These are phyloP conservation scores for Xiphophorus couchianus DNA, from an alignment of 2,113 vertebrate species.

Conservation along the genomic window DNA sequence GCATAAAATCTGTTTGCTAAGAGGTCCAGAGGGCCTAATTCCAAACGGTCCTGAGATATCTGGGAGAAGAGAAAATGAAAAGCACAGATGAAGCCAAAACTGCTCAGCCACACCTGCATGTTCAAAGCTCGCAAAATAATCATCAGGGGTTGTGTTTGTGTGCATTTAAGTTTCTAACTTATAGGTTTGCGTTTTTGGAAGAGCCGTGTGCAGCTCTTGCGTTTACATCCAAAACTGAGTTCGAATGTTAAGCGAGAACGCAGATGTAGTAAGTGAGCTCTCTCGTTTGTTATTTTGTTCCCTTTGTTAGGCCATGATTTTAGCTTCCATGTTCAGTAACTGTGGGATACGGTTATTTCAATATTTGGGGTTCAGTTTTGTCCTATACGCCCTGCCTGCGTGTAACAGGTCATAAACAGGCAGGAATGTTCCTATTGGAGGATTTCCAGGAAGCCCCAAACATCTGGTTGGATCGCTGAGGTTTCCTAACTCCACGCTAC, in stretches of 20 bases:
- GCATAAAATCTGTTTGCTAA: slow-evolving; percentile 66
- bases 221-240: slow-evolving; percentile 15
- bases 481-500: slow-evolving; percentile 72
- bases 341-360: slow-evolving; percentile 42
- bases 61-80: slow-evolving; percentile 46
- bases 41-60: slow-evolving; percentile 51
- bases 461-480: slow-evolving; percentile 70
- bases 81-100: slow-evolving; percentile 36
- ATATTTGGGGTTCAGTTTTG: slow-evolving; percentile 58
- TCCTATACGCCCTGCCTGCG: slow-evolving; percentile 47
- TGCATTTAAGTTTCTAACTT: slow-evolving; percentile 13
- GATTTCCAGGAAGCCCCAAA: slow-evolving; percentile 68
- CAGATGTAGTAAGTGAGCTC: slow-evolving; percentile 30
- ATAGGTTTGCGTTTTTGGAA: slow-evolving; percentile 31
- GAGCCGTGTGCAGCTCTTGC: not conserved
- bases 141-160: slow-evolving; percentile 2
- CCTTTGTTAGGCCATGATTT: slow-evolving; percentile 20
- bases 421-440: slow-evolving; percentile 80
- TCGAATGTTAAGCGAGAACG: slow-evolving; percentile 40
- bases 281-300: slow-evolving; percentile 14
- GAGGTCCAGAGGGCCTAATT: slow-evolving; percentile 63
- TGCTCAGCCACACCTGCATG: slow-evolving; percentile 55
- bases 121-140: slow-evolving; percentile 37
- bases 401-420: slow-evolving; percentile 79
- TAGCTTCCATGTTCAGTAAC: slow-evolving; percentile 20